Percentiles rank a stretch among this genome's conserved stretches.
Conservation (phyloP, 2,888 invertebrate genomes). For the Drosophila meridiana region DNA sequence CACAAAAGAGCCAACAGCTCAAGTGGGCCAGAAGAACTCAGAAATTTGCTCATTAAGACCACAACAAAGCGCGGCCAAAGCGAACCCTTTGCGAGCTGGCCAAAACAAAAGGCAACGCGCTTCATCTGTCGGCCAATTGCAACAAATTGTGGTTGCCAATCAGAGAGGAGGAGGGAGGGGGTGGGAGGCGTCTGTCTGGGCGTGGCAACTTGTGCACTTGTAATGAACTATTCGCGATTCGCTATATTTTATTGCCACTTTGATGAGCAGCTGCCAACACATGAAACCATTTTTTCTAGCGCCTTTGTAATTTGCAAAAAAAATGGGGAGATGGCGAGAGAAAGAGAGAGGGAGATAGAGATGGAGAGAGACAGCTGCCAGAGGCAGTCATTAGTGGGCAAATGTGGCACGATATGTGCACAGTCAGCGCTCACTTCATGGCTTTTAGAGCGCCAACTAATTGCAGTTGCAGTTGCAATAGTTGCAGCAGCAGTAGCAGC, state of each 20-base stretch:
- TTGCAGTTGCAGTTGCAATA: conserved; percentile 43
- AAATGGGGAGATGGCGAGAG: neutral
- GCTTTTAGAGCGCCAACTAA: conserved; percentile 70
- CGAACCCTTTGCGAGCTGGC: conserved; percentile 15
- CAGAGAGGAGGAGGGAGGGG: neutral
- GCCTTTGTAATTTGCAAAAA: conserved; percentile 55
- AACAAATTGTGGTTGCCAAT: conserved; percentile 45
- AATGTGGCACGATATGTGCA: conserved; percentile 33
- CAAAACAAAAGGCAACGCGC: conserved; percentile 35
- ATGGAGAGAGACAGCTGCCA: conserved; percentile 24
- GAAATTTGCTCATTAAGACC: conserved; percentile 75
- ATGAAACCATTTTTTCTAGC: conserved; percentile 41
- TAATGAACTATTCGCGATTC: conserved; percentile 50
- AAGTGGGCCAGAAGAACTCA: conserved; percentile 34
- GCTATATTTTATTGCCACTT: conserved; percentile 77
- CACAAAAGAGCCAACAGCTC: conserved; percentile 36
- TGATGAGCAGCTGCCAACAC: conserved; percentile 59
- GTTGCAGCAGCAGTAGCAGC: conserved; percentile 13
- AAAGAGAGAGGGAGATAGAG: neutral
- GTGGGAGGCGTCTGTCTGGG: neutral
- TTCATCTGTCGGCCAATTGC: conserved; percentile 28
- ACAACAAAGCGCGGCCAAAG: conserved; percentile 61
- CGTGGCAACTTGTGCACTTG: conserved; percentile 15
- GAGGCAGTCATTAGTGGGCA: conserved; percentile 57
- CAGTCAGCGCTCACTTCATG: conserved; percentile 54